Evolutionary conservation across 1,140 invertebrate species (phyloP).

Genomic region (Drosophila fuyamai): DNA sequence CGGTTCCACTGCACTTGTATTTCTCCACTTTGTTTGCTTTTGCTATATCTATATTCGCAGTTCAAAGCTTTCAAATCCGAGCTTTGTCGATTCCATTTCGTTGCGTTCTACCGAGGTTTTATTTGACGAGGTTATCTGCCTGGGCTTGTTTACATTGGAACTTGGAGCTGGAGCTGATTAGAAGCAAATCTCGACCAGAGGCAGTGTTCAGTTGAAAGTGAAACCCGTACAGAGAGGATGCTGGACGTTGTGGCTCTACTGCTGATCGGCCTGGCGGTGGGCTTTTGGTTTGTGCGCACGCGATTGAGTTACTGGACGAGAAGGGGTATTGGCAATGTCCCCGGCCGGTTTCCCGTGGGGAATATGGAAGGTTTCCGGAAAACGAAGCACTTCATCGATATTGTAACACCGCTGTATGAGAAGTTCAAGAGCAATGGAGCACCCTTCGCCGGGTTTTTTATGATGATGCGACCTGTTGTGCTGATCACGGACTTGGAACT

Average conservation of each 20-base stretch:
- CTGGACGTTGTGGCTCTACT: conserved; percentile 60
- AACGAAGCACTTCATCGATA: conserved; percentile 63
- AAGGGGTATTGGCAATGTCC: conserved; percentile 72
- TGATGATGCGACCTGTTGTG: conserved; percentile 61
- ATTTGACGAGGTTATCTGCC: conserved; percentile 27
- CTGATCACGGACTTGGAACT: conserved; percentile 79
- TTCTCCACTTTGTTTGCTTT: neutral
- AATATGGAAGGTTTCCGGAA: conserved; percentile 57
- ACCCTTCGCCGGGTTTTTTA: conserved; percentile 66
- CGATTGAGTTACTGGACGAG: conserved; percentile 85
- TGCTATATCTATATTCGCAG: neutral
- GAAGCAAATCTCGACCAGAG: neutral
- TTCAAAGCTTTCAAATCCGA: conserved; percentile 16
- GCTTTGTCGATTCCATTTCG: conserved; percentile 14
- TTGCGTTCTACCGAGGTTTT: conserved; percentile 10
- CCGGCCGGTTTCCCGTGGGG: conserved; percentile 57
- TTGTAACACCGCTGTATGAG: conserved; percentile 60
- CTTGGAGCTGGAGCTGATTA: conserved; percentile 42
- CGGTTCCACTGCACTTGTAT: neutral
- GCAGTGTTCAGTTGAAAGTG: conserved; percentile 44
- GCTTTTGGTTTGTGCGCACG: conserved; percentile 59
- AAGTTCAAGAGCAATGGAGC: conserved; percentile 55
- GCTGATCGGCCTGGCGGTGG: conserved; percentile 46
- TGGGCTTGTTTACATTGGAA: conserved; percentile 31
- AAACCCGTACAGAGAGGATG: conserved; percentile 42